Conservation (phyloP, 2,797 vertebrate species). For the Columba guinea region DNA sequence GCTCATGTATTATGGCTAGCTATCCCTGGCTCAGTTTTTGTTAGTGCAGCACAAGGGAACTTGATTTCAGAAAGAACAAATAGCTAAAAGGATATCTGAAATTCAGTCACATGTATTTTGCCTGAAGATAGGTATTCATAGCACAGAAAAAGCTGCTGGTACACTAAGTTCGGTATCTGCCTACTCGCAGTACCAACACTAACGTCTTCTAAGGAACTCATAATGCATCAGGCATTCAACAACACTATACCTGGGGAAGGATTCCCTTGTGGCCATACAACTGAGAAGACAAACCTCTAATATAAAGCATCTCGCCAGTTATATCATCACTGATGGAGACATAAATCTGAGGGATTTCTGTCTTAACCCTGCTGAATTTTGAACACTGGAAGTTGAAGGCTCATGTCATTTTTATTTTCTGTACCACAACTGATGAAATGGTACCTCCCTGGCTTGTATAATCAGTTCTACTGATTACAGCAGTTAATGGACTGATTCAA, state of each 20-base stretch:
- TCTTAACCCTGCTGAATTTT: not conserved
- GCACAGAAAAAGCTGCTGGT: slow-evolving; percentile 8
- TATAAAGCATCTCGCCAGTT: not conserved
- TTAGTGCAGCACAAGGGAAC: slow-evolving; percentile 51
- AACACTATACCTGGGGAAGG: not conserved
- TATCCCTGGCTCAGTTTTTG: slow-evolving; percentile 61
- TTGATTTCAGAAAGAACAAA: slow-evolving; percentile 69
- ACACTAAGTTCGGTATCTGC: not conserved
- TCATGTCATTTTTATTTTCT: slow-evolving; percentile 49
- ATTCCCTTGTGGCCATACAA: not conserved
- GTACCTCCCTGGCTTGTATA: not conserved
- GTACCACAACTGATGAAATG: not conserved
- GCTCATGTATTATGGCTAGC: slow-evolving; percentile 62
- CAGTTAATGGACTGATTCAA: slow-evolving; percentile 17
- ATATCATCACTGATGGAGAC: not conserved
- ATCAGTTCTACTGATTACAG: slow-evolving; percentile 31
- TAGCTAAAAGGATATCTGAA: slow-evolving; percentile 57
- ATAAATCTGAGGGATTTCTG: slow-evolving; percentile 25
- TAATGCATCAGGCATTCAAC: not conserved
- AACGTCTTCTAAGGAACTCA: not conserved
- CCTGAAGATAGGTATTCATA: slow-evolving; percentile 37
- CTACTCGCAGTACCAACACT: not conserved
- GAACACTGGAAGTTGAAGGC: not conserved
- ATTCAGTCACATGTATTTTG: slow-evolving; percentile 26
- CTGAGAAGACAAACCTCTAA: slow-evolving; percentile 31